phyloP scores from a whole-genome alignment of 2,888 invertebrate genomes.

The Andrena chrysosceles region DNA sequence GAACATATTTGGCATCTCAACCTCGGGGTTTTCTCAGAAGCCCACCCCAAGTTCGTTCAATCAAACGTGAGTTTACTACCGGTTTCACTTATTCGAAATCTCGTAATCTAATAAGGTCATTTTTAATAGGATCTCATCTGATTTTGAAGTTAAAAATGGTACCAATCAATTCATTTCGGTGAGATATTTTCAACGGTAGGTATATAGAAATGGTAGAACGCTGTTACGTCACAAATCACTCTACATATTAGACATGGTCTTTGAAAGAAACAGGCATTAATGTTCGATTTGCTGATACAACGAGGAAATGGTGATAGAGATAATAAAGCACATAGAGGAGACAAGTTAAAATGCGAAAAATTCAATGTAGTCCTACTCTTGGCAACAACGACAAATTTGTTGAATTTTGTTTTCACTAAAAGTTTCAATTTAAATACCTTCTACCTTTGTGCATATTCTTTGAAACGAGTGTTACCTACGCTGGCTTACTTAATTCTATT shows the following conservation, averaged over 20 bases:
- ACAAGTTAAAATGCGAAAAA: conserved; percentile 36
- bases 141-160: no score
- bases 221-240: no score
- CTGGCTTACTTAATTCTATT: conserved; percentile 21
- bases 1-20: no score
- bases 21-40: no score
- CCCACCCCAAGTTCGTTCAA: no score
- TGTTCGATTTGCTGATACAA: not conserved
- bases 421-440: conserved; percentile 30
- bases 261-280: conserved; percentile 3
- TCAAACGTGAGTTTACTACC: no score
- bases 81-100: no score
- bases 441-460: conserved; percentile 8
- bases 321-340: not conserved
- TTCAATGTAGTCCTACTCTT: conserved; percentile 18
- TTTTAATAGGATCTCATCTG: no score
- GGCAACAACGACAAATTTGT: conserved; percentile 22
- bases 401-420: conserved; percentile 26
- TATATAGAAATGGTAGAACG: no score
- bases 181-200: no score
- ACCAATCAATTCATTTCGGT: no score
- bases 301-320: conserved; percentile 6
- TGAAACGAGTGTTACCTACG: conserved; percentile 27
- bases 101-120: no score
- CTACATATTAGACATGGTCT: not conserved